phyloP scores from a whole-genome alignment of 2,888 invertebrate species.

The Spisula solida region DNA sequence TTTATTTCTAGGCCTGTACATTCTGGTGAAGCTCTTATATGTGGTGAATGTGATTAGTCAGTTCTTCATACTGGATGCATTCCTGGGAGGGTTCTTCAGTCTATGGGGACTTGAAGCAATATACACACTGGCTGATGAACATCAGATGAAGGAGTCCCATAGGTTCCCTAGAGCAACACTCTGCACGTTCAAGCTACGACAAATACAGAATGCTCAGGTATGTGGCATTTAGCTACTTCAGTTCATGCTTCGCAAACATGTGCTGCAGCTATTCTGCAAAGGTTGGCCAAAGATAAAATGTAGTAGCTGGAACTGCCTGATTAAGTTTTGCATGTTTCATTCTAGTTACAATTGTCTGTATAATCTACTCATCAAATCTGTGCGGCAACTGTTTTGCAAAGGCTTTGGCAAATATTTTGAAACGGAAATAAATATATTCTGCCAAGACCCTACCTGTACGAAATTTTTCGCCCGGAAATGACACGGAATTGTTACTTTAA shows the following conservation, averaged over 20 bases:
- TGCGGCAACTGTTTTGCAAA: no score
- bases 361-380: no score
- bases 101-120: conserved; percentile 82
- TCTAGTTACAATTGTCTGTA: no score
- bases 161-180: conserved; percentile 81
- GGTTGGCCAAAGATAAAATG: no score
- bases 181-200: conserved; percentile 81
- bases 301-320: no score
- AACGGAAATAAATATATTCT: no score
- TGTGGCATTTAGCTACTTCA: background rate
- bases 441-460: no score
- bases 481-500: background rate
- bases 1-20: conserved; percentile 76
- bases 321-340: no score
- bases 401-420: no score
- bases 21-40: conserved; percentile 80
- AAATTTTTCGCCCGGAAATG: background rate
- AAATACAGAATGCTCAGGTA: conserved; percentile 68
- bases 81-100: conserved; percentile 82
- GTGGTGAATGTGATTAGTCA: conserved; percentile 79
- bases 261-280: no score
- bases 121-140: conserved; percentile 72
- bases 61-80: conserved; percentile 82
- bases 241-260: no score
- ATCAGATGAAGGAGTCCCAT: conserved; percentile 76